Evolutionary conservation across 2,113 vertebrate genomes (phyloP), one percentile per base, ranked within the genome.

Genomic region (Apeltes quadracus): DNA sequence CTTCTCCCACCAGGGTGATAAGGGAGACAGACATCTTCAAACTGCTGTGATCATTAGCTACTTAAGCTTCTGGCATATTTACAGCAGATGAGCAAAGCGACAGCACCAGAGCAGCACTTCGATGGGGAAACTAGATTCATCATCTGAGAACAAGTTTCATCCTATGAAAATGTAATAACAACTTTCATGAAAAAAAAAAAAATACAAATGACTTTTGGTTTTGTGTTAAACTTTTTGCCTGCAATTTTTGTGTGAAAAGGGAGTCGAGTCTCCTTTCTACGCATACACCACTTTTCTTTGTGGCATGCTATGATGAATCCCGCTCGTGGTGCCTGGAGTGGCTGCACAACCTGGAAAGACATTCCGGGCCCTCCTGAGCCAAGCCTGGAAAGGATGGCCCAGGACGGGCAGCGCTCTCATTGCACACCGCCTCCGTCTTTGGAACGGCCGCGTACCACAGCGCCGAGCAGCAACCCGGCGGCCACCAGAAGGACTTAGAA

Each of bases 21-120:
- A 61, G 67, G 56, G 55, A 69, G 75, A 73, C 73, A 75, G 73
- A 74, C 78, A 82, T 71, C 32, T 69, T 76, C 78, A 81, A 58
- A 85, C 67, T 57, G 63, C 73, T 67, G 29, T 51, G 46, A 59
- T 85, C 78, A 88, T 83, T 83, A 85, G 64, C 69, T 9, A 64
- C 65, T 43, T 62, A 83, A 71, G 74, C 69, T 55, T 73, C 66
- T 81, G 69, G 58, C 58, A 77, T 61, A 69, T 79, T 79, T 71
- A 65, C 54, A 76, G 54, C 25, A n/a, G n/a, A 41, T 32, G 41
- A 51, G n/a, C 50, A 23, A 25, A 62, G 69, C 46, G 3, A 61
- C 36, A 0, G 5, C n/a, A n/a, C 48, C 22, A 22, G 34, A 61
- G 25, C 62, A 44, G 3, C 50, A 32, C 51, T 68, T 3, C 27